Conservation (phyloP, 1,140 invertebrate species). For the Listronotus oregonensis region DNA sequence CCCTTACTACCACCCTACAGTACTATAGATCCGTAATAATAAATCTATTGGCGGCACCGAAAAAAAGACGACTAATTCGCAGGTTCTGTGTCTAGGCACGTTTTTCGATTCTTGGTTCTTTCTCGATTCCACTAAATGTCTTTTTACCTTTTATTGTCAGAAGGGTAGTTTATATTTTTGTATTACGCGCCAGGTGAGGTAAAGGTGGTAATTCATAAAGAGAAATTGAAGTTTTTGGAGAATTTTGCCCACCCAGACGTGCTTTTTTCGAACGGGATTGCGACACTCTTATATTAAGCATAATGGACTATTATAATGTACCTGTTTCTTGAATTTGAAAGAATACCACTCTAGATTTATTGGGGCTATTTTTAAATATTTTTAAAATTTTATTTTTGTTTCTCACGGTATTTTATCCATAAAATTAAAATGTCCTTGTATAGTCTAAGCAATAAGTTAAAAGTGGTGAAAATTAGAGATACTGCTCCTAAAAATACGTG, state of each 20-base stretch:
- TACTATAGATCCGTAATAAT: slow-evolving; percentile 10
- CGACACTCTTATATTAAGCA: background rate
- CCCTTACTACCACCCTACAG: slow-evolving; percentile 4
- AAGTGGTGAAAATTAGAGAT: too few species aligned
- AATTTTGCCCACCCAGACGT: slow-evolving; percentile 22
- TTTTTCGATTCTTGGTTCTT: slow-evolving; percentile 7
- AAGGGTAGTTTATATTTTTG: slow-evolving; percentile 5
- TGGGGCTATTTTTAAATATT: too few species aligned
- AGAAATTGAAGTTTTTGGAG: background rate
- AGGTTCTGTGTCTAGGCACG: slow-evolving; percentile 8
- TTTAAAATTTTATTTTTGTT: too few species aligned
- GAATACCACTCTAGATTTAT: too few species aligned
- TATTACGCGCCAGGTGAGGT: slow-evolving; percentile 15
- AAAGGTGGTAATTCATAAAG: background rate
- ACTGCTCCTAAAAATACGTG: too few species aligned
- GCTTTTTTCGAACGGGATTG: background rate
- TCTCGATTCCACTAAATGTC: slow-evolving; percentile 18
- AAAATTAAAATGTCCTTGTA: too few species aligned
- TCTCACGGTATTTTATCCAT: too few species aligned
- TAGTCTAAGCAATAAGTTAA: too few species aligned
- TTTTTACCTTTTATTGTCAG: slow-evolving; percentile 23
- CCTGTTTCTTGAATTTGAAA: too few species aligned
- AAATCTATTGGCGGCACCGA: slow-evolving; percentile 20
- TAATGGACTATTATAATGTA: too few species aligned
- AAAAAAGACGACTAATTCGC: slow-evolving; percentile 16